These are phyloP conservation scores for Propithecus perrieri DNA, from an alignment of 2,797 vertebrate species.

Conservation along the genomic window DNA sequence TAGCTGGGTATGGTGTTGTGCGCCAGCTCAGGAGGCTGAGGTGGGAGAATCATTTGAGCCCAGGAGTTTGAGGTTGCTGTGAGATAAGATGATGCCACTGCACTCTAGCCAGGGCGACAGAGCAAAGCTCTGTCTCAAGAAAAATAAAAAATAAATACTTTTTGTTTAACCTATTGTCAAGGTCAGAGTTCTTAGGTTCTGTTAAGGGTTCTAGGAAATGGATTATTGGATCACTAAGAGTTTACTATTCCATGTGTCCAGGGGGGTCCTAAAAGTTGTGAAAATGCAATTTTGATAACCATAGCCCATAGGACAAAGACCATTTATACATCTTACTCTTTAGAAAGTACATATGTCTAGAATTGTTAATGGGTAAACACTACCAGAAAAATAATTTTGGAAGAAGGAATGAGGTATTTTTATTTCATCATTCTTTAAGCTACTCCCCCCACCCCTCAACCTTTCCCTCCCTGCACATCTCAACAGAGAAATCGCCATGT, in stretches of 20 bases:
- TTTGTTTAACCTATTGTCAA: neutral
- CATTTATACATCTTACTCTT: neutral
- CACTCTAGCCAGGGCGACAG: too few species aligned
- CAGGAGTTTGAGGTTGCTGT: too few species aligned
- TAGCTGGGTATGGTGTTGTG: too few species aligned
- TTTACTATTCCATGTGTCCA: neutral
- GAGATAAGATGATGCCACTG: too few species aligned
- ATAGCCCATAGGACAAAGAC: neutral
- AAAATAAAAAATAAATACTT: too few species aligned
- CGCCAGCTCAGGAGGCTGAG: too few species aligned
- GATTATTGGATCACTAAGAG: neutral
- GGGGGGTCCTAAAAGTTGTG: neutral
- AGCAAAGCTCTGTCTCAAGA: too few species aligned
- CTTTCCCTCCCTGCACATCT: neutral
- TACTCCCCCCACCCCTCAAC: neutral
- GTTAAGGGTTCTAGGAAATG: neutral
- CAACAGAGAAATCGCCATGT: neutral
- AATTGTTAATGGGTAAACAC: neutral
- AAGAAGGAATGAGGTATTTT: neutral
- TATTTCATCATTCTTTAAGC: neutral
- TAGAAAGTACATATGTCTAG: neutral
- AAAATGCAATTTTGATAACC: neutral
- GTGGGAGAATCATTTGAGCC: too few species aligned
- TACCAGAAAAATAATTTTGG: neutral
- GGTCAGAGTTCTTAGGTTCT: conserved; percentile 15